Base-by-base conservation (phyloP, 2,888 invertebrate genomes). In the Glomeris marginata region DNA sequence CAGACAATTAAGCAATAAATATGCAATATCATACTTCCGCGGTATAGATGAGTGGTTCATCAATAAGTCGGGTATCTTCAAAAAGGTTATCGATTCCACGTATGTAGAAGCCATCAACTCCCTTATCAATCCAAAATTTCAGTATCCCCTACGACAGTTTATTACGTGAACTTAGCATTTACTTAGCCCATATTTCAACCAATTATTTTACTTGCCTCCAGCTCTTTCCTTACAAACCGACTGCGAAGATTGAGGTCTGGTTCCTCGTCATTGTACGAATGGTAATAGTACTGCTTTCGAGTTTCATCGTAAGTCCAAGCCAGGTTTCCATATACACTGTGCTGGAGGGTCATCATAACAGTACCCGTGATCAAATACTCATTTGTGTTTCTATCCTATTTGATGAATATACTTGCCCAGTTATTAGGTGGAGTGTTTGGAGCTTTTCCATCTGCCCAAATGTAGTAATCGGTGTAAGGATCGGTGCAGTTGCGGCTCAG, bases 381-480 rank as follows among this genome's bases (percentile, higher is more conserved):
- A 28, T n/a, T n/a, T n/a, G n/a, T n/a, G n/a, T n/a, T n/a, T n/a
- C n/a, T n/a, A n/a, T n/a, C n/a, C n/a, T n/a, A n/a, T n/a, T n/a
- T n/a, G n/a, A n/a, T n/a, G n/a, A n/a, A n/a, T n/a, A n/a, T n/a
- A 28, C 28, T 38, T 49, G 49, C 53, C 53, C 53, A 53, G 44
- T 53, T 51, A 38, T 53, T 53, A 10, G 53, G 53, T 22, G 49
- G 49, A 1, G 11, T 16, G 8, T 20, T 15, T 1, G 43, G 41
- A 1, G 68, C 57, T 60, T 62, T 69, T 1, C 69, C 70, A 58
- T 80, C 73, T 18, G 67, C 67, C 91, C 91, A 92, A 18, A 87
- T 72, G 64, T 88, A 90, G 63, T 81, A 90, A 58, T 81, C 73
- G 0, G 71, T 73, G 62, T 77, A 86, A 0, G 72, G 72, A 2